These are phyloP conservation scores for Pholis gunnellus DNA, from an alignment of 2,113 vertebrate species.

Conservation along the genomic window DNA sequence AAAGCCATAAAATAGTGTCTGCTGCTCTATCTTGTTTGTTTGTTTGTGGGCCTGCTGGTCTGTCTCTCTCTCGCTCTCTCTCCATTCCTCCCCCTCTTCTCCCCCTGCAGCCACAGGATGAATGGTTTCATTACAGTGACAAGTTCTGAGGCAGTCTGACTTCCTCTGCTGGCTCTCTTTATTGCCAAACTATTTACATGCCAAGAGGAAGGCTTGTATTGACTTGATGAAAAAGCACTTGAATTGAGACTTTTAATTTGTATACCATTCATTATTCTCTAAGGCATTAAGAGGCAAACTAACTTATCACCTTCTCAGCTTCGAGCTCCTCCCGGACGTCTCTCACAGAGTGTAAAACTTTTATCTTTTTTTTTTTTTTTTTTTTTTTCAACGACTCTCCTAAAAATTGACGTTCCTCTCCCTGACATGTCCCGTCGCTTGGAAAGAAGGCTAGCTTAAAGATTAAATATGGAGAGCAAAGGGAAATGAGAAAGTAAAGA, in stretches of 20 bases:
- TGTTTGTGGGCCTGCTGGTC: constrained; percentile 50
- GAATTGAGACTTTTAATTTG: constrained; percentile 78
- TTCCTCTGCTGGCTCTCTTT: constrained; percentile 66
- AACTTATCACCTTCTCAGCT: constrained; percentile 47
- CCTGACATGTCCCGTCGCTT: constrained; percentile 41
- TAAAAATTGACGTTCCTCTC: constrained; percentile 39
- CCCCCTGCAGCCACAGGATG: constrained; percentile 65
- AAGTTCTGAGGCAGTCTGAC: constrained; percentile 68
- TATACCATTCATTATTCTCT: constrained; percentile 67
- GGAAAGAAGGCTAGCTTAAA: constrained; percentile 70
- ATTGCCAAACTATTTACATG: constrained; percentile 76
- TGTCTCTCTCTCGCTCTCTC: constrained; percentile 10
- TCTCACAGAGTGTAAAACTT: constrained; percentile 31
- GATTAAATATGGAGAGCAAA: constrained; percentile 80
- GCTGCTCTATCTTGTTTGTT: constrained; percentile 67
- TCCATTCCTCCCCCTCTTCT: constrained; percentile 1
- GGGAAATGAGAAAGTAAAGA: constrained; percentile 82
- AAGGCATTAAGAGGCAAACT: constrained; percentile 46
- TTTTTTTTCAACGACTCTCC: constrained; percentile 21
- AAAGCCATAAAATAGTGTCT: constrained; percentile 65
- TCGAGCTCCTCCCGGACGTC: constrained; percentile 10
- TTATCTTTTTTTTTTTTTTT: not conserved
- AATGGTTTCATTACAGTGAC: constrained; percentile 82
- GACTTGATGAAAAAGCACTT: constrained; percentile 71
- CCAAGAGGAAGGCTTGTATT: constrained; percentile 62